Evolutionary conservation across 92 coral and sea anemone genomes (phyloP).

Genomic region (Meandrina meandrites): DNA sequence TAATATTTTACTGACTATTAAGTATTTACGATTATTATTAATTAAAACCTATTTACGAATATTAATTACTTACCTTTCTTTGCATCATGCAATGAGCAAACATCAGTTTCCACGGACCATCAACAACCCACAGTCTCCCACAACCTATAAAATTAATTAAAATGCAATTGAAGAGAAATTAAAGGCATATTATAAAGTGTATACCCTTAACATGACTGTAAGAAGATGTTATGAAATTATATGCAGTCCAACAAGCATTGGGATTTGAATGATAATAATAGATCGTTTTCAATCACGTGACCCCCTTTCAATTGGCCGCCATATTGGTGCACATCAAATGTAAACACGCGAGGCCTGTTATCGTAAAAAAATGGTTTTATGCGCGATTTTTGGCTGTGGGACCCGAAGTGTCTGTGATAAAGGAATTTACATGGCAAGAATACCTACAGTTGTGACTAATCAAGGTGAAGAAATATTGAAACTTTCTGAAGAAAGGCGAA

Average conservation of each 20-base stretch:
- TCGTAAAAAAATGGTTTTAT: constrained; percentile 40
- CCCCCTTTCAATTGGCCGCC: constrained; percentile 32
- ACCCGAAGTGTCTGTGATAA: constrained; percentile 30
- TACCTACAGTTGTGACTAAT: constrained; percentile 16
- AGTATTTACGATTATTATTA: no score
- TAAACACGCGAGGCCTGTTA: constrained; percentile 1
- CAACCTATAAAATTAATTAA: constrained; percentile 39
- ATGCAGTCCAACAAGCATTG: no score
- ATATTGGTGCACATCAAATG: constrained; percentile 40
- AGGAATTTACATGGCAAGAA: constrained; percentile 34
- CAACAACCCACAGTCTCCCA: constrained; percentile 32
- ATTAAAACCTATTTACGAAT: no score
- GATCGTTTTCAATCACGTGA: constrained; percentile 52
- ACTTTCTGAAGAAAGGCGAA: constrained; percentile 8
- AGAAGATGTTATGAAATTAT: no score
- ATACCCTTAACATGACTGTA: no score
- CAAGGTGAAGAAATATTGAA: constrained; percentile 18
- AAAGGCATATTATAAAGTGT: no score
- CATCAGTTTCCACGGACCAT: constrained; percentile 38
- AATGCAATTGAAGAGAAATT: no score
- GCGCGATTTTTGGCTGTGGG: constrained; percentile 38
- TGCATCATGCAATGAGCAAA: constrained; percentile 45
- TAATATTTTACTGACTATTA: no score
- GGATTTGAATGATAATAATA: no score
- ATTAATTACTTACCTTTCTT: constrained; percentile 13